phyloP scores from a whole-genome alignment of 2,797 vertebrate species.

The Australoheros facetus region DNA sequence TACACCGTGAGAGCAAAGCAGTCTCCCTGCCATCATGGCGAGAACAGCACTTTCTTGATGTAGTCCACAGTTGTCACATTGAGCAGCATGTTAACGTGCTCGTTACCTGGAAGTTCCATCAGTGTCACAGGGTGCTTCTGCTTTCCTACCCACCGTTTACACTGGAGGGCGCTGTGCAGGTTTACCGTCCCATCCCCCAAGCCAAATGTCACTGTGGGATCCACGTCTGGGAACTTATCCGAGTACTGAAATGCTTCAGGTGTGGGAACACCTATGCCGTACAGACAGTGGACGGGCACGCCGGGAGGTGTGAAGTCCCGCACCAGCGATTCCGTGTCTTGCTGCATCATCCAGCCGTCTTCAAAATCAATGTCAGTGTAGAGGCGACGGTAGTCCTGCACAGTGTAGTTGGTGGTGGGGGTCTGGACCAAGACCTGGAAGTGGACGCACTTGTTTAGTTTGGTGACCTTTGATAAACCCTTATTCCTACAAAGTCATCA shows the following conservation, averaged over 20 bases:
- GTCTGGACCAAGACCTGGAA: conserved; percentile 86
- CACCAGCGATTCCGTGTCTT: conserved; percentile 89
- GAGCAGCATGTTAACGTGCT: conserved; percentile 92
- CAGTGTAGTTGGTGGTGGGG: conserved; percentile 88
- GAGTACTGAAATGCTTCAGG: conserved; percentile 87
- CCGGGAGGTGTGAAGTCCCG: conserved; percentile 82
- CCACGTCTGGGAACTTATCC: conserved; percentile 88
- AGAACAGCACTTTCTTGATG: conserved; percentile 87
- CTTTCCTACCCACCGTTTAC: conserved; percentile 82
- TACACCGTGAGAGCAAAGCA: not conserved
- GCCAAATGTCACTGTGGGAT: conserved; percentile 84
- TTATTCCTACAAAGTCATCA: not conserved
- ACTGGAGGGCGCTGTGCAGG: conserved; percentile 87
- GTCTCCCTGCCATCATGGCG: conserved; percentile 61
- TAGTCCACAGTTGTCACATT: conserved; percentile 89
- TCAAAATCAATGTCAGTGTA: conserved; percentile 88
- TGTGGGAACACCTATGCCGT: conserved; percentile 87
- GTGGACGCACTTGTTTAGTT: not conserved
- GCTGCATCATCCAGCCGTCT: conserved; percentile 93
- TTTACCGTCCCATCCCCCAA: conserved; percentile 96
- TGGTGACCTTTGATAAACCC: not conserved
- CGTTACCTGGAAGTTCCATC: conserved; percentile 85
- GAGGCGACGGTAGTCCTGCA: conserved; percentile 86
- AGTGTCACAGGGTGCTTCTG: conserved; percentile 87
- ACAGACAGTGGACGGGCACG: conserved; percentile 90